Conservation (phyloP, 2,797 vertebrate species). For the Atherinosoma microstoma region DNA sequence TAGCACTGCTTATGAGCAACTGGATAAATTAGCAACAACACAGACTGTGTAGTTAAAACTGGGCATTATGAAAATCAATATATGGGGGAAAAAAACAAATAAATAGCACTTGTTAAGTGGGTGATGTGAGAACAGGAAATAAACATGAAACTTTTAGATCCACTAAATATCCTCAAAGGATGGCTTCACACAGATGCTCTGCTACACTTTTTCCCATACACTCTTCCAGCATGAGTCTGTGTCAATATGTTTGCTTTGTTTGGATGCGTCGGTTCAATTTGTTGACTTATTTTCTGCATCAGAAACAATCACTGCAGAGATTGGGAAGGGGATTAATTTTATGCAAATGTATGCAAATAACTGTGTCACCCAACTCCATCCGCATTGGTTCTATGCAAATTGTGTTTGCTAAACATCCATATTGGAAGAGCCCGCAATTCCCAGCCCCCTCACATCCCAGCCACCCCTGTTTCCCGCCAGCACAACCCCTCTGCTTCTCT, state of each 20-base stretch:
- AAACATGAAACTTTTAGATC: conserved; percentile 29
- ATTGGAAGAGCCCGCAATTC: conserved; percentile 67
- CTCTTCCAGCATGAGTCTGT: conserved; percentile 45
- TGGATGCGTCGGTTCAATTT: conserved; percentile 68
- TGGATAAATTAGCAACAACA: neutral
- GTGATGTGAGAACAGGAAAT: conserved; percentile 14
- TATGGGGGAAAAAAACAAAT: neutral
- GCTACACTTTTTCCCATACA: conserved; percentile 21
- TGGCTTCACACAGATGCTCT: conserved; percentile 37
- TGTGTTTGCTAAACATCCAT: conserved; percentile 82
- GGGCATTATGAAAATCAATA: neutral
- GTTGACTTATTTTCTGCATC: conserved; percentile 83
- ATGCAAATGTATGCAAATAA: conserved; percentile 86
- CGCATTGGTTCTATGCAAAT: conserved; percentile 83
- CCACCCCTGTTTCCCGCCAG: conserved; percentile 25
- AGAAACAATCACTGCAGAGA: conserved; percentile 78
- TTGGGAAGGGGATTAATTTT: conserved; percentile 80
- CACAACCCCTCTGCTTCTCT: neutral
- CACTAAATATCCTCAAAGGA: conserved; percentile 45
- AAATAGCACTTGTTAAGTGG: conserved; percentile 5
- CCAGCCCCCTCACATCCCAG: conserved; percentile 59
- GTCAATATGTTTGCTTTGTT: conserved; percentile 80
- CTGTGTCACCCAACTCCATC: conserved; percentile 80
- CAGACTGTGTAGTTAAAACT: neutral
- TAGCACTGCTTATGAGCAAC: neutral